Base-by-base conservation (phyloP, 2,888 invertebrate genomes). In the Rugalucina vietnamica region DNA sequence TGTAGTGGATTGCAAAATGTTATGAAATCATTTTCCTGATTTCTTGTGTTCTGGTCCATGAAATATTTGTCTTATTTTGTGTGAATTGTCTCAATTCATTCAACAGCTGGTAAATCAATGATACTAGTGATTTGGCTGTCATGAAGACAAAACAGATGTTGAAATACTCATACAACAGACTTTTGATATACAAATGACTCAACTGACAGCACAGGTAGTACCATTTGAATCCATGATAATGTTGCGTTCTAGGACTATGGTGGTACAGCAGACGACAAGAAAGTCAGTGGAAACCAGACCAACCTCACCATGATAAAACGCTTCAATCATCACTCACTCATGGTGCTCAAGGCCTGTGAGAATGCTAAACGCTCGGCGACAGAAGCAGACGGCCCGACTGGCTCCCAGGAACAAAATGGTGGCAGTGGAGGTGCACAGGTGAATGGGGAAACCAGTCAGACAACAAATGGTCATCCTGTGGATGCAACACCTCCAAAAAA, bases 271-370 rank as follows among this genome's bases (percentile, higher is more conserved):
- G 91, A 91, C 12, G 92, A 92, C 77, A 91, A 82, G 14, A 76
- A 87, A 37, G 77, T 83, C 24, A 88, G 89, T 54, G 88, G 73
- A 24, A 93, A 90, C 78, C 83, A 84, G 29, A 88, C 91, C 24
- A 93, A 93, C 80, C 82, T 91, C 77, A 92, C 97, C 91, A 98
- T 99, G 97, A 98, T 99, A 79, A 97, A 98, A 95, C 96, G 96
- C 89, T 99, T 99, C 95, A 99, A 99, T 96, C 98, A 99, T 95
- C 99, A 99, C 96, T 99, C 99, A 89, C 98, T 98, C 92, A 98
- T 98, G 98, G 98, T 98, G 88, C 93, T 96, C 74, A 96, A 96
- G 91, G 95, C 96, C 8, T 92, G 92, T 85, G 90, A 91, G 76
- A 84, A 82, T 49, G 82, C 78, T 34, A 27, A 72, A 34, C 36